phyloP scores from a whole-genome alignment of 2,113 vertebrate genomes.

The Callaeas wilsoni region DNA sequence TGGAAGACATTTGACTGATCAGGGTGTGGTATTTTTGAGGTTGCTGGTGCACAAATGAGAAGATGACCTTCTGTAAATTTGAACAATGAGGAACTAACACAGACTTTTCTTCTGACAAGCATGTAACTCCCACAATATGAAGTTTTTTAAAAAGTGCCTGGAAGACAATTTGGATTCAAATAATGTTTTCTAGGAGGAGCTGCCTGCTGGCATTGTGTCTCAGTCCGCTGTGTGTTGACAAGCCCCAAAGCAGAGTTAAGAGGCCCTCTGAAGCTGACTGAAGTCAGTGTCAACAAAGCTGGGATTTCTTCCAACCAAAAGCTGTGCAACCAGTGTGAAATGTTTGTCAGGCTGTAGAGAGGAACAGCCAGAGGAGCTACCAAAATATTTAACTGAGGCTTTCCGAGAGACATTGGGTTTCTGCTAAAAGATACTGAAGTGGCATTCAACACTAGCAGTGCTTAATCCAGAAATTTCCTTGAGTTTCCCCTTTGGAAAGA shows the following conservation, averaged over 20 bases:
- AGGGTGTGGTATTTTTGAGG: neutral
- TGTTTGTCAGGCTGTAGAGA: conserved; percentile 19
- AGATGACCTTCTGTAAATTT: neutral
- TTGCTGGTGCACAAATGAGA: neutral
- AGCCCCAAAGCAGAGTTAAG: conserved; percentile 37
- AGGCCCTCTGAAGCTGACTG: conserved; percentile 49
- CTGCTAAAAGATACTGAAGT: neutral
- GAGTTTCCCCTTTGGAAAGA: neutral
- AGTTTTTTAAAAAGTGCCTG: neutral
- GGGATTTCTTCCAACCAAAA: conserved; percentile 55
- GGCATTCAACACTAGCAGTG: neutral
- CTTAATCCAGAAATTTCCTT: neutral
- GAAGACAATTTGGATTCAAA: conserved; percentile 17
- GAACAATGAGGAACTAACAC: neutral
- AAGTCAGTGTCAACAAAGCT: conserved; percentile 55
- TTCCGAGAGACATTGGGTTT: neutral
- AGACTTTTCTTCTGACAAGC: neutral
- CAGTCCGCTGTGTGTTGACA: conserved; percentile 24
- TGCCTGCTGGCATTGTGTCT: conserved; percentile 42
- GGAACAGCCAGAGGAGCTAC: conserved; percentile 9
- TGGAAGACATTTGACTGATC: neutral
- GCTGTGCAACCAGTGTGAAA: conserved; percentile 25
- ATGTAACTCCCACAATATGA: neutral
- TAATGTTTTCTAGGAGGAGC: conserved; percentile 24
- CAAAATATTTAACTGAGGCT: conserved; percentile 32